Conservation (phyloP, 2,888 invertebrate species). For the Protodeltote pygarga region DNA sequence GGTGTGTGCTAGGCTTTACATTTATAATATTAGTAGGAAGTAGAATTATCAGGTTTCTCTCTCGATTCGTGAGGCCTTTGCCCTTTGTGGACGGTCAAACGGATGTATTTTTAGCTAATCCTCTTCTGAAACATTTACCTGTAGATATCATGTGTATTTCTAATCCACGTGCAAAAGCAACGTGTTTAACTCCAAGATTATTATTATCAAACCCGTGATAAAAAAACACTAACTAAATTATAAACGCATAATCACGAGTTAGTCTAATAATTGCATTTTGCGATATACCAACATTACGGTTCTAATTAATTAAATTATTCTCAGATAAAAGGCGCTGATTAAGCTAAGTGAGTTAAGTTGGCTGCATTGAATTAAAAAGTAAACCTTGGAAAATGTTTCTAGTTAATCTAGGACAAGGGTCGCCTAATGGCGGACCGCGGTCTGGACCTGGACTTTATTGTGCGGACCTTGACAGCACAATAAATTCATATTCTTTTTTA, state of each 20-base stretch:
- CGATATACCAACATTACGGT: constrained; percentile 28
- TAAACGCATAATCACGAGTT: constrained; percentile 6
- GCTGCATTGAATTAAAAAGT: constrained; percentile 23
- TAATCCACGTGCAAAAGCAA: constrained; percentile 15
- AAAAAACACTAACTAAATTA: constrained; percentile 29
- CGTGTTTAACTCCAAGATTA: constrained; percentile 11
- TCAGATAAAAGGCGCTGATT: constrained; percentile 32
- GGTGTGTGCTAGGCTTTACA: no score
- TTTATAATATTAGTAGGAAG: no score
- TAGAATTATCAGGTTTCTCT: no score
- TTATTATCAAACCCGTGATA: constrained; percentile 16
- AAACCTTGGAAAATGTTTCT: constrained; percentile 21
- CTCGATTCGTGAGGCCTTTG: no score
- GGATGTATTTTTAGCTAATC: no score
- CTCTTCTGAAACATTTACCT: no score
- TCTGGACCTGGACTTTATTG: no score
- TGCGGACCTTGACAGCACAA: no score
- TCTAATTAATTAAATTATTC: constrained; percentile 36
- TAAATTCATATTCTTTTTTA: no score
- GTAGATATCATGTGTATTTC: no score
- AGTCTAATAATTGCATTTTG: constrained; percentile 25
- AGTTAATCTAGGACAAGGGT: constrained; percentile 15
- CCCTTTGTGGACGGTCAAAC: no score
- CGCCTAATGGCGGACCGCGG: no score
- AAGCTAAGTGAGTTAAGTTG: constrained; percentile 24